Evolutionary conservation across 2,797 vertebrate species (phyloP), one percentile per base, ranked within the genome.

Genomic region (Cirrhinus molitorella): DNA sequence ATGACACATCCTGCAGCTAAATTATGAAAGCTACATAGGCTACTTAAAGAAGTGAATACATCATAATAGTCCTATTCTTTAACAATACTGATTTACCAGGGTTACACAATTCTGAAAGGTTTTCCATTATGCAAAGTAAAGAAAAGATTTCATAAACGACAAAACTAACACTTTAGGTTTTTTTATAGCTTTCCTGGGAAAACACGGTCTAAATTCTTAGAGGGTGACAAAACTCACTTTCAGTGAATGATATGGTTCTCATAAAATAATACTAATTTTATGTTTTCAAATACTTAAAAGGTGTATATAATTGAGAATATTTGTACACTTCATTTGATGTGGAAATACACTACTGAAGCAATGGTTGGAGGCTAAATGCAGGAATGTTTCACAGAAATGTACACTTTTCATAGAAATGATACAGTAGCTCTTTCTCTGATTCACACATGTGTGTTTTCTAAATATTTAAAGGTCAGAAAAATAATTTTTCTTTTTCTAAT

Each of bases 201-300:
- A 65, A 72, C 40, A 73, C 37, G 79, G 55, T 5, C 10, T 49
- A 49, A 63, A 81, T 49, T 43, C 57, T 61, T 16, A 37, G 13
- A 71, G 13, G 19, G 19, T 34, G 5, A 61, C 14, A 23, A 28
- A 23, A 72, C 6, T 12, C 0, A 14, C 51, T 23, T 66, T 57
- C 11, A 49, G 51, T 47, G 51, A 45, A 71, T 47, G 12, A 63
- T 31, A 37, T 21, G 12, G 25, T 59, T 25, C 3, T 63, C 10
- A 10, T 53, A 49, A 77, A 59, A 80, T 34, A n/a, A 43, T 72
- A 37, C 14, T 81, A 43, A 28, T 59, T 23, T 49, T 79, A 40
- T 4, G 5, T 82, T 66, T 65, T 14, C 43, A 40, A 53, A 74
- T 37, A 47, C 47, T 40, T 66, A 53, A 82, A 40, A 28, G 31